phyloP scores from a whole-genome alignment of 2,113 vertebrate species.

The Macroglossus sobrinus region DNA sequence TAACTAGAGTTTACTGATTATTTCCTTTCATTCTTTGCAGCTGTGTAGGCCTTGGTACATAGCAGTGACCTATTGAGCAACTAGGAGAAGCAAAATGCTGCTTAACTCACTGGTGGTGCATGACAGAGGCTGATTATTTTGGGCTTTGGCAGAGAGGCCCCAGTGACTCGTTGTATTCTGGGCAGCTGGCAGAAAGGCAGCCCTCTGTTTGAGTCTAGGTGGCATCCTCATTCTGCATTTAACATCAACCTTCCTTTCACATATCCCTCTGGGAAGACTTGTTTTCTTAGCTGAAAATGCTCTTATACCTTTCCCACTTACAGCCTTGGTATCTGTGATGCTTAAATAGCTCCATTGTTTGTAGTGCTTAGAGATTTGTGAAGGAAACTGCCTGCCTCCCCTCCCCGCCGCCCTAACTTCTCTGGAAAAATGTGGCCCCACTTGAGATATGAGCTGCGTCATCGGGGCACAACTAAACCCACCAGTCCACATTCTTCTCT shows the following conservation, averaged over 20 bases:
- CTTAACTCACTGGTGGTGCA: not conserved
- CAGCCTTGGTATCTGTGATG: not conserved
- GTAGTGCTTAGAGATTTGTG: not conserved
- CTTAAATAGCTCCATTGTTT: constrained; percentile 36
- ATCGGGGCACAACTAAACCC: constrained; percentile 11
- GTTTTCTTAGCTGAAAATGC: not conserved
- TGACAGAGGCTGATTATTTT: not conserved
- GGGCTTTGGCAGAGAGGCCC: not conserved
- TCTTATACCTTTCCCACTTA: not conserved
- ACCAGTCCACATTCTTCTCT: constrained; percentile 18
- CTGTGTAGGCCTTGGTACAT: not conserved
- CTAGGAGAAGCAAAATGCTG: not conserved
- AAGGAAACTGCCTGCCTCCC: not conserved
- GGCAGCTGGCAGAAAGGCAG: not conserved
- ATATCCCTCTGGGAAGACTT: not conserved
- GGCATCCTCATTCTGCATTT: not conserved
- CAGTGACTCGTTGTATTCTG: not conserved
- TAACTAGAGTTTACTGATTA: not conserved
- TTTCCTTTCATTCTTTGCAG: not conserved
- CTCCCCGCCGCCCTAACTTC: not conserved
- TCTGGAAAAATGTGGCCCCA: constrained; percentile 28
- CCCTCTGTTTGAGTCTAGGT: not conserved
- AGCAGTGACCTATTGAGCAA: not conserved
- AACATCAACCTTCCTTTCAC: not conserved
- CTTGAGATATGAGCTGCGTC: not conserved